Evolutionary conservation across 2,888 invertebrate species (phyloP).

Genomic region (Phyllotreta cruciferae): DNA sequence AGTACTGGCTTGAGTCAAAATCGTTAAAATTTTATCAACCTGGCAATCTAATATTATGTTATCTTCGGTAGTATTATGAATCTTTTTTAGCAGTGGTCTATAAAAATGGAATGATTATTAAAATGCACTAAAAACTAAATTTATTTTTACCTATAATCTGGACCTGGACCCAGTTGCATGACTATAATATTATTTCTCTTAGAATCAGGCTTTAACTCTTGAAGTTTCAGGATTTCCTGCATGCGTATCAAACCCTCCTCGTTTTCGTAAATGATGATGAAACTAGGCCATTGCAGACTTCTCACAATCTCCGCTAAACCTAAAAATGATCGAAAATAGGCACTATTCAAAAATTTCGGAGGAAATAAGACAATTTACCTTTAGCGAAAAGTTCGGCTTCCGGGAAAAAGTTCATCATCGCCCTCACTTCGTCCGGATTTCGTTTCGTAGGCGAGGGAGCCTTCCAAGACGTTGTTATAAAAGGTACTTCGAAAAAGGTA

Average conservation of each 20-base stretch:
- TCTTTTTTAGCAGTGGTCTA: constrained; percentile 76
- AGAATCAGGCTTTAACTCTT: constrained; percentile 39
- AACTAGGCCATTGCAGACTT: constrained; percentile 77
- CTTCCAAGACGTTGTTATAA: constrained; percentile 79
- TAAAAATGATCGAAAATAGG: not conserved
- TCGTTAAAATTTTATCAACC: constrained; percentile 66
- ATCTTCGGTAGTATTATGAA: constrained; percentile 74
- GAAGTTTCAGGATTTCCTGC: constrained; percentile 77
- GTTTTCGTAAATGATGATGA: constrained; percentile 80
- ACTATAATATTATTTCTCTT: constrained; percentile 45
- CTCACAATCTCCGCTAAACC: constrained; percentile 71
- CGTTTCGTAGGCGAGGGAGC: constrained; percentile 62
- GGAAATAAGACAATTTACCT: constrained; percentile 35
- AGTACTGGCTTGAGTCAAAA: constrained; percentile 74
- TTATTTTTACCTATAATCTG: constrained; percentile 47
- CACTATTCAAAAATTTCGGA: constrained; percentile 48
- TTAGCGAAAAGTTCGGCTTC: constrained; percentile 66
- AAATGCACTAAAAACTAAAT: no score
- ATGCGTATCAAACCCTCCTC: constrained; percentile 77
- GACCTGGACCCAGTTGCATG: constrained; percentile 46
- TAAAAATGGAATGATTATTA: constrained; percentile 40
- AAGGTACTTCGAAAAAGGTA: constrained; percentile 84
- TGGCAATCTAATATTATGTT: constrained; percentile 81
- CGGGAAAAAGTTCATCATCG: constrained; percentile 53
- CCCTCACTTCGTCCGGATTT: constrained; percentile 59